Base-by-base conservation (phyloP, 2,888 invertebrate species). In the Ophioninae sp. region DNA sequence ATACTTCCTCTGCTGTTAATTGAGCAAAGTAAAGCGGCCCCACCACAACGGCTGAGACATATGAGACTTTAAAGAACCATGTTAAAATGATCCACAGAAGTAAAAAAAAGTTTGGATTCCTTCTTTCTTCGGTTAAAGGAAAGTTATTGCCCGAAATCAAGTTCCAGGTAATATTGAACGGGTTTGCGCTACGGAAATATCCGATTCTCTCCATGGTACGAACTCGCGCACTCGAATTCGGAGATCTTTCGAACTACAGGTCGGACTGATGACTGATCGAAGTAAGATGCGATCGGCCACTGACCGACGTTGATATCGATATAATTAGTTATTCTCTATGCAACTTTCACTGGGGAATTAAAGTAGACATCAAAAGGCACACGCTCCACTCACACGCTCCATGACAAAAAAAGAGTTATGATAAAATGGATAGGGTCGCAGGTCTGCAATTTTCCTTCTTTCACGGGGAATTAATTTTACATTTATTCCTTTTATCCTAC, bases 131-230 rank as follows among this genome's bases (percentile, higher is more conserved):
- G 62, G 23, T 23, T 5, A 62, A 23, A 20, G 62, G 62, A 62
- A 62, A 62, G 21, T 13, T 7, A 62, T 62, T 62, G 7, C 62
- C 62, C 21, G 62, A 21, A 13, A 62, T 13, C 21, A 6, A 21
- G 21, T 62, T 62, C 13, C n/a, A n/a, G 62, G 21, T 21, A 8
- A 62, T 10, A 10, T 62, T 62, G 13, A 62, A 62, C 8, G 10
- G 8, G 23, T 62, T 62, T n/a, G 62, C 62, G 23, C 23, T 59
- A 59, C 57, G 57, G 7, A 59, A 59, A 59, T 59, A 59, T 20
- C 20, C n/a, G 57, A 7, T 59, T 59, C 20, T 59, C 57, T 59
- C 57, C 57, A 59, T 59, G 20, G 6, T 59, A 59, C n/a, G n/a
- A n/a, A 44, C 8, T 10, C 10, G 13, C 10, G 13, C 44, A 44